Conservation (phyloP, 1,140 invertebrate genomes). For the Drosophila repletoides region DNA sequence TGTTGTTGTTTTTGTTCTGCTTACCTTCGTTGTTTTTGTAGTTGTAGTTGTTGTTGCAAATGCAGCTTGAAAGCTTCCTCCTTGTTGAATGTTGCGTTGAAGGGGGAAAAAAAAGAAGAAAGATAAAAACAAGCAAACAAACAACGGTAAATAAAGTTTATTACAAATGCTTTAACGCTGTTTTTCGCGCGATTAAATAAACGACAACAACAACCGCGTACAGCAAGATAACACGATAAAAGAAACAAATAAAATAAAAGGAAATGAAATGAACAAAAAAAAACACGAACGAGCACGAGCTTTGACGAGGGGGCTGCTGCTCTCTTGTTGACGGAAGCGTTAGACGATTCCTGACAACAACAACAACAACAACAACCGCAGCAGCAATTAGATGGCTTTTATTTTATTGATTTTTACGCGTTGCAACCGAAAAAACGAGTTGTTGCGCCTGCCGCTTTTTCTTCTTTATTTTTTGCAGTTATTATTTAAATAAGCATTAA, state of each 20-base stretch:
- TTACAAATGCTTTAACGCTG: conserved; percentile 15
- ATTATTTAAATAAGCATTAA: conserved; percentile 50
- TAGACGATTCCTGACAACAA: conserved; percentile 39
- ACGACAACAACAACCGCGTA: neutral
- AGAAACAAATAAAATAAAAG: conserved; percentile 13
- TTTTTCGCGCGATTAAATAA: conserved; percentile 13
- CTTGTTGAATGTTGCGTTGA: conserved; percentile 3
- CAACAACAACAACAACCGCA: conserved; percentile 28
- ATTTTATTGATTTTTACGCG: conserved; percentile 68
- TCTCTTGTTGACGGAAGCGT: conserved; percentile 65
- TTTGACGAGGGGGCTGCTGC: conserved; percentile 11
- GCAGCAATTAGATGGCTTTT: conserved; percentile 48
- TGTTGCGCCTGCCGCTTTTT: conserved; percentile 19
- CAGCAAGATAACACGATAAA: conserved; percentile 18
- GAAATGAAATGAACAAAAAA: conserved; percentile 10
- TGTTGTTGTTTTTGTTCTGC: conserved; percentile 4
- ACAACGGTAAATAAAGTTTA: conserved; percentile 22
- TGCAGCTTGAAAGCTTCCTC: conserved; percentile 34
- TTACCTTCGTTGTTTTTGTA: conserved; percentile 23
- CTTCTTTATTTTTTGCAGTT: conserved; percentile 49
- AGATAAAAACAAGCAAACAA: conserved; percentile 24
- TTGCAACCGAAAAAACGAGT: conserved; percentile 42
- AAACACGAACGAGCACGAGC: conserved; percentile 15
- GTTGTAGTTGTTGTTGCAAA: conserved; percentile 26
- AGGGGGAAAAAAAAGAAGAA: conserved; percentile 11